Evolutionary conservation across 2,797 vertebrate genomes (phyloP).

Genomic region (Tadarida brasiliensis): DNA sequence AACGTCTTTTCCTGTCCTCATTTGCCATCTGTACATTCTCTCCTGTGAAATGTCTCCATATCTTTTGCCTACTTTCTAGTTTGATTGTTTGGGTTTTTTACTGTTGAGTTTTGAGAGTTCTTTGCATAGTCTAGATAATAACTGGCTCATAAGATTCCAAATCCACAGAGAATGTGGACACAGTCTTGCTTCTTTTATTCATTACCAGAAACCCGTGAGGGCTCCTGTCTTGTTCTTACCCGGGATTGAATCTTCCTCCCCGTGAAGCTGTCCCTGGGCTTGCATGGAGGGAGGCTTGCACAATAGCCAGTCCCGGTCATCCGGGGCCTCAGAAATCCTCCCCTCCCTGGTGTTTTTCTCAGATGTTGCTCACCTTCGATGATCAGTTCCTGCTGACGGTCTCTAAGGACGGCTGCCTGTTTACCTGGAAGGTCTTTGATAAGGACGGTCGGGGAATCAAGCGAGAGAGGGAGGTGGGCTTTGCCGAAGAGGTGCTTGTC

Average conservation of each 20-base stretch:
- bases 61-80: not conserved
- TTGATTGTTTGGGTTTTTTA: not conserved
- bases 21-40: not conserved
- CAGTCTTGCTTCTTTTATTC: not conserved
- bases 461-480: slow-evolving; percentile 89
- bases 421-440: slow-evolving; percentile 94
- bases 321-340: not conserved
- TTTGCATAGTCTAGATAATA: not conserved
- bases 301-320: not conserved
- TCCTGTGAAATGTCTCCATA: not conserved
- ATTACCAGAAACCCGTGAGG: not conserved
- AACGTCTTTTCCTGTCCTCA: not conserved
- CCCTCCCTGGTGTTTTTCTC: not conserved
- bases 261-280: not conserved
- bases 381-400: slow-evolving; percentile 93
- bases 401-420: slow-evolving; percentile 93
- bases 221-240: not conserved
- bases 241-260: not conserved
- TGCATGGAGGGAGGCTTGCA: fast-evolving
- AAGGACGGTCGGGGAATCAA: slow-evolving; percentile 91
- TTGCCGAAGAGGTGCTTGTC: slow-evolving; percentile 95
- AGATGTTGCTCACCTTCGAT: slow-evolving; percentile 94
- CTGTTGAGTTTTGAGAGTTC: not conserved
- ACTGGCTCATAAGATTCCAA: not conserved
- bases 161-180: not conserved